Conservation (phyloP, 2,888 invertebrate species). For the Drosophila subquinaria region DNA sequence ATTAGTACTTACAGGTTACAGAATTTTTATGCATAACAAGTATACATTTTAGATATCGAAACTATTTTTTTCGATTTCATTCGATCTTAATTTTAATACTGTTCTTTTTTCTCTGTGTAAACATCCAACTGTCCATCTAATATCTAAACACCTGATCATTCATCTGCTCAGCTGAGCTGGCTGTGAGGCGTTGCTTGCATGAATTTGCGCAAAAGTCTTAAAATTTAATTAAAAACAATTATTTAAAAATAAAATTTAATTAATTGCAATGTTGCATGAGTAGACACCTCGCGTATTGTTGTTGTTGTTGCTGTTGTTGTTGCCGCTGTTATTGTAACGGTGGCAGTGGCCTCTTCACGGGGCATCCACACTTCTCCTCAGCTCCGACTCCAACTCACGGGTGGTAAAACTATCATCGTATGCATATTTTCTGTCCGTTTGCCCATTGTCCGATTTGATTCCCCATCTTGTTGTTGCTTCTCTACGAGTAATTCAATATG, state of each 20-base stretch:
- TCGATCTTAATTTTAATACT: no score
- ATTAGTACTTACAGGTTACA: no score
- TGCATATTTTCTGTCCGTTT: constrained; percentile 50
- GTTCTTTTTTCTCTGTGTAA: no score
- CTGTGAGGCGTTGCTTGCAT: constrained; percentile 47
- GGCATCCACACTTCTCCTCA: constrained; percentile 67
- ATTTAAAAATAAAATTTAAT: constrained; percentile 79
- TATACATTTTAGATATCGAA: no score
- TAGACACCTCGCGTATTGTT: constrained; percentile 51
- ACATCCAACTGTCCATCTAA: constrained; percentile 21
- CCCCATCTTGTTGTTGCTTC: constrained; percentile 23
- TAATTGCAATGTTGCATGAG: constrained; percentile 80
- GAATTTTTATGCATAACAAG: no score
- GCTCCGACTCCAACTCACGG: constrained; percentile 50
- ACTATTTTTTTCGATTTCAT: no score
- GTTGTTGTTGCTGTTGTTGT: constrained; percentile 9
- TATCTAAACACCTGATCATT: constrained; percentile 52
- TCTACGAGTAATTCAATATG: constrained; percentile 43
- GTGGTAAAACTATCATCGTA: constrained; percentile 50
- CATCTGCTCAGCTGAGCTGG: constrained; percentile 25
- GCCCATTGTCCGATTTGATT: constrained; percentile 34
- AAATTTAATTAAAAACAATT: constrained; percentile 79
- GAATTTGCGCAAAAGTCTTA: constrained; percentile 71
- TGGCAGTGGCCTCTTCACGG: constrained; percentile 75
- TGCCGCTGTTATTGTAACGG: constrained; percentile 64